These are phyloP conservation scores for Temnothorax curvispinosus DNA, from an alignment of 1,140 invertebrate genomes.

Conservation along the genomic window DNA sequence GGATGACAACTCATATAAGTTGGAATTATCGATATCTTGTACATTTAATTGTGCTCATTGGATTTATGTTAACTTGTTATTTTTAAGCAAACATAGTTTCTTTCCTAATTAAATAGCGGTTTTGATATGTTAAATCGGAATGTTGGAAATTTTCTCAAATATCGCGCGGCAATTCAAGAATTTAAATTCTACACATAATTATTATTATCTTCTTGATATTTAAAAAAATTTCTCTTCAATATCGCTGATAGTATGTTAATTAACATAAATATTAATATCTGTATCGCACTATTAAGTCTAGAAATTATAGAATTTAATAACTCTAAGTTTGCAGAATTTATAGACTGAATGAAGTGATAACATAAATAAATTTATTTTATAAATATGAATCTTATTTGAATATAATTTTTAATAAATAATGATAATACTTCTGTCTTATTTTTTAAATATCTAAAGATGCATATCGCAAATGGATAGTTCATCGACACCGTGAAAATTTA, in stretches of 20 bases:
- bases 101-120: not conserved
- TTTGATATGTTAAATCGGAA: not conserved
- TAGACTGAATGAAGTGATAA: not conserved
- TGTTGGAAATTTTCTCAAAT: not conserved
- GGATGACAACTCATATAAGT: not conserved
- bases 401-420: not conserved
- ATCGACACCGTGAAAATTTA: slow-evolving; percentile 27
- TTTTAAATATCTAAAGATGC: not conserved
- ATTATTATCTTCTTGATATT: not conserved
- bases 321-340: not conserved
- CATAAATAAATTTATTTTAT: not conserved
- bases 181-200: not conserved
- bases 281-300: not conserved
- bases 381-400: not conserved
- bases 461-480: not conserved
- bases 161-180: not conserved
- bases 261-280: not conserved
- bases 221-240: not conserved
- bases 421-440: not conserved
- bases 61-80: not conserved
- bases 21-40: not conserved
- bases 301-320: not conserved
- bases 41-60: not conserved
- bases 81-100: not conserved
- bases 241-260: not conserved